Evolutionary conservation across 2,113 vertebrate genomes (phyloP).

Genomic region (Pantherophis guttatus): DNA sequence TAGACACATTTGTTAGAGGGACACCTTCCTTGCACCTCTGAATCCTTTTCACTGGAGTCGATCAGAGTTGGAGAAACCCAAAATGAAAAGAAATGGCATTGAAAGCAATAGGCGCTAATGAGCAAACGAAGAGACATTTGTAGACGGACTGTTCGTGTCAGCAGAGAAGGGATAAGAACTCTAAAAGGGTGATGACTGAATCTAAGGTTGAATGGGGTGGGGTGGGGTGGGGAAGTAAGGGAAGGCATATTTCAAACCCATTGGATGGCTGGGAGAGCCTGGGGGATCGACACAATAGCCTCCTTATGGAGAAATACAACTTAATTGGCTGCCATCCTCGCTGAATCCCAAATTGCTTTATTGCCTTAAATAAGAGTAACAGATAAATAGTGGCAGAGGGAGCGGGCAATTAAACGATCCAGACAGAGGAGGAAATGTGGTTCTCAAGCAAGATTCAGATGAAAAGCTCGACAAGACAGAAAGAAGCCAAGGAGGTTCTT

Average conservation of each 20-base stretch:
- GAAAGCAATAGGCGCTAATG: slow-evolving; percentile 32
- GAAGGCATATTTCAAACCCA: background rate
- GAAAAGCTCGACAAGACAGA: background rate
- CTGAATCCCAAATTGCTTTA: slow-evolving; percentile 18
- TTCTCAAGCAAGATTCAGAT: background rate
- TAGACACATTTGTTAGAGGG: background rate
- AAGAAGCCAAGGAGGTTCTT: background rate
- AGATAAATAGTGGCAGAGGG: slow-evolving; percentile 28
- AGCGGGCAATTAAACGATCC: slow-evolving; percentile 8
- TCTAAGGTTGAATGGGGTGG: background rate
- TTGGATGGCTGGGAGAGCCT: background rate
- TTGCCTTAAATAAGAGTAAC: slow-evolving; percentile 31
- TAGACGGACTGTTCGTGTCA: slow-evolving; percentile 54
- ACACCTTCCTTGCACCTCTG: background rate
- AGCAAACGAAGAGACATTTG: slow-evolving; percentile 45
- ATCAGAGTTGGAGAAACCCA: background rate
- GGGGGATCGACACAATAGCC: background rate
- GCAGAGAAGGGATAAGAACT: slow-evolving; percentile 28
- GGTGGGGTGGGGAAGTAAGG: rapidly evolving
- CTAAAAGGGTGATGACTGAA: slow-evolving; percentile 46
- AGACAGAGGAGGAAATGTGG: background rate
- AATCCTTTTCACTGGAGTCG: slow-evolving; percentile 12
- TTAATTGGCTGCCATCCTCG: background rate
- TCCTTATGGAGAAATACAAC: background rate
- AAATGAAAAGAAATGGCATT: slow-evolving; percentile 49